A percentile compares a stretch with the other conserved stretches of the same genome.
These are phyloP conservation scores for Rhingia campestris DNA, from an alignment of 2,888 invertebrate species.

Conservation along the genomic window DNA sequence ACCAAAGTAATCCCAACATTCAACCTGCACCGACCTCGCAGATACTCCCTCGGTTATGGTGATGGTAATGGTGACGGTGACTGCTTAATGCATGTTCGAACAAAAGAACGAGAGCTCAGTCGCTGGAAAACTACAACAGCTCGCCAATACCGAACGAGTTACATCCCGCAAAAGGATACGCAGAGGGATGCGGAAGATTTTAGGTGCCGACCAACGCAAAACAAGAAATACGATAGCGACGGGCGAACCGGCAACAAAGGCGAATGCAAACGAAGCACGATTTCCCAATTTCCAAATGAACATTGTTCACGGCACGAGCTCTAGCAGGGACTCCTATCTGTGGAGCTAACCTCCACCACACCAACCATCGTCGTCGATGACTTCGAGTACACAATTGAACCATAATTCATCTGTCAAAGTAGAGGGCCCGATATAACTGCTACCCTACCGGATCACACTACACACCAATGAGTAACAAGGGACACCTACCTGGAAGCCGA, in stretches of 20 bases:
- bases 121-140: slow-evolving; percentile 42
- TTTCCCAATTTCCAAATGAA: slow-evolving; percentile 69
- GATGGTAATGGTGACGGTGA: slow-evolving; percentile 48
- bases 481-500: not conserved
- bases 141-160: slow-evolving; percentile 9
- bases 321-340: slow-evolving; percentile 20
- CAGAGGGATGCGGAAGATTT: slow-evolving; percentile 41
- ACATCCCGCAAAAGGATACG: slow-evolving; percentile 39
- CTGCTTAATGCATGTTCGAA: slow-evolving; percentile 72
- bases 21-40: not conserved
- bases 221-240: slow-evolving; percentile 65
- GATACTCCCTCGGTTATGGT: slow-evolving; percentile 1
- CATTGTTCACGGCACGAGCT: slow-evolving; percentile 61
- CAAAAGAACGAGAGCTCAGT: slow-evolving; percentile 66
- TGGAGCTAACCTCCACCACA: slow-evolving; percentile 1
- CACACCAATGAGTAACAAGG: not conserved
- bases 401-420: slow-evolving; percentile 69
- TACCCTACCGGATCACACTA: not conserved
- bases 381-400: slow-evolving; percentile 56
- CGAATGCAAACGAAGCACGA: slow-evolving; percentile 72
- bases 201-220: slow-evolving; percentile 55
- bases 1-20: slow-evolving; percentile 35
- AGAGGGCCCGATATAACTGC: slow-evolving; percentile 3
- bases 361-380: not conserved
- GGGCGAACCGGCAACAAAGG: slow-evolving; percentile 51